Evolutionary conservation across 2,888 invertebrate genomes (phyloP).

Genomic region (Brenthis daphne): DNA sequence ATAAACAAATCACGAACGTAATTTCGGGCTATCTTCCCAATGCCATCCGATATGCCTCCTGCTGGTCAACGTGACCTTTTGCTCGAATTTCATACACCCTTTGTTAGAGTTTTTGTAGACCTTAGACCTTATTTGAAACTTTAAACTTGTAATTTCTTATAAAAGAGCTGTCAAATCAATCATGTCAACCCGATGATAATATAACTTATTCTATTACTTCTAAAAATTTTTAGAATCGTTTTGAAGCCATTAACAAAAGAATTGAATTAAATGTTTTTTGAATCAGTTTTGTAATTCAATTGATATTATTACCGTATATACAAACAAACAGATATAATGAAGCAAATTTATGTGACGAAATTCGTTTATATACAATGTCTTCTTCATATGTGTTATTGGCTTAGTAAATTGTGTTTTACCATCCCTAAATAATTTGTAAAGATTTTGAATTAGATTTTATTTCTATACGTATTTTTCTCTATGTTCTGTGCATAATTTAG

Average conservation of each 20-base stretch:
- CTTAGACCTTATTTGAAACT: slow-evolving; percentile 12
- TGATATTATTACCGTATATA: neutral
- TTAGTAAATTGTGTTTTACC: too few relatives aligned
- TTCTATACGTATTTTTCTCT: too few relatives aligned
- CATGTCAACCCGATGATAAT: neutral
- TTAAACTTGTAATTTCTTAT: neutral
- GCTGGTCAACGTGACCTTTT: slow-evolving; percentile 28
- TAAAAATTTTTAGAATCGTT: too few relatives aligned
- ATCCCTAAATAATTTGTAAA: too few relatives aligned
- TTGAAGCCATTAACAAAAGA: neutral
- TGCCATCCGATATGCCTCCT: slow-evolving; percentile 27
- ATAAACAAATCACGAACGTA: neutral
- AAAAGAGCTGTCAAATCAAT: slow-evolving; percentile 6
- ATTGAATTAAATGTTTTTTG: neutral
- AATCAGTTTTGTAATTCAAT: neutral
- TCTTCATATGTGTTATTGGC: too few relatives aligned
- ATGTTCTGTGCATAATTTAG: too few relatives aligned
- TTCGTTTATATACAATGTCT: too few relatives aligned
- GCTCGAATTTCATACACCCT: slow-evolving; percentile 23
- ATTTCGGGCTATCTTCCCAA: slow-evolving; percentile 20
- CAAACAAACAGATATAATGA: too few relatives aligned
- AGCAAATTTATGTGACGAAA: too few relatives aligned
- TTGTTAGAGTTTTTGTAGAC: slow-evolving; percentile 10
- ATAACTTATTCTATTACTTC: too few relatives aligned
- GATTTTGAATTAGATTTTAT: too few relatives aligned